Evolutionary conservation across 2,797 vertebrate genomes (phyloP).

Genomic region (Thamnophis elegans): DNA sequence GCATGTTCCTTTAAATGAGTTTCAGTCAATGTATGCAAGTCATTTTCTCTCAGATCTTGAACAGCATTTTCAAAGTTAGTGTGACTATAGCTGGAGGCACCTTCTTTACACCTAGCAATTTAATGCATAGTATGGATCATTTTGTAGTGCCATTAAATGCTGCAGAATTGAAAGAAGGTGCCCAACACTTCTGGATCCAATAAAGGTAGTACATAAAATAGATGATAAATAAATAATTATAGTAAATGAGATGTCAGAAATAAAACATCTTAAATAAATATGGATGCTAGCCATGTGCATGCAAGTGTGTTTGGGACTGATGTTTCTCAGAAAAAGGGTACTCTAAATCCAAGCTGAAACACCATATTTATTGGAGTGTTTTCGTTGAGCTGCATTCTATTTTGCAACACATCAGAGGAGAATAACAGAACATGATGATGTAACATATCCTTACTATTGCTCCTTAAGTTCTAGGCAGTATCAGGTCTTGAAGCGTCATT

Average conservation of each 20-base stretch:
- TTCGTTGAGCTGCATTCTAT: neutral
- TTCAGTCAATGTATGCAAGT: constrained; percentile 35
- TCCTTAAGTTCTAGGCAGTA: neutral
- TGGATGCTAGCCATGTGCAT: neutral
- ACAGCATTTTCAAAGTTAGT: constrained; percentile 31
- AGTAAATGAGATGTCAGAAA: constrained; percentile 31
- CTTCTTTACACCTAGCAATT: constrained; percentile 25
- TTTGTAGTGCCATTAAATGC: constrained; percentile 44
- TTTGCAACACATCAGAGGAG: neutral
- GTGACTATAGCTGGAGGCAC: neutral
- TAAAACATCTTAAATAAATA: constrained; percentile 26
- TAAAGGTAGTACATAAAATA: constrained; percentile 24
- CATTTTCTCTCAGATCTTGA: constrained; percentile 21
- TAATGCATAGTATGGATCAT: constrained; percentile 42
- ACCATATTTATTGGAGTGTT: neutral
- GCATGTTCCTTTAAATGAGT: constrained; percentile 31
- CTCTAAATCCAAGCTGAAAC: neutral
- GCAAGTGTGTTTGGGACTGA: neutral
- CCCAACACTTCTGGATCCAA: constrained; percentile 52
- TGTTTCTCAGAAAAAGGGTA: neutral
- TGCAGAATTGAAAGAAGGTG: constrained; percentile 46
- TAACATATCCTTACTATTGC: neutral
- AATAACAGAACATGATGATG: neutral
- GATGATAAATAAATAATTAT: constrained; percentile 42
- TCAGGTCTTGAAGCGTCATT: neutral